Percentiles rank a stretch among this genome's conserved stretches.
phyloP scores from a whole-genome alignment of 2,888 invertebrate genomes.

The Oeneis ivallda region DNA sequence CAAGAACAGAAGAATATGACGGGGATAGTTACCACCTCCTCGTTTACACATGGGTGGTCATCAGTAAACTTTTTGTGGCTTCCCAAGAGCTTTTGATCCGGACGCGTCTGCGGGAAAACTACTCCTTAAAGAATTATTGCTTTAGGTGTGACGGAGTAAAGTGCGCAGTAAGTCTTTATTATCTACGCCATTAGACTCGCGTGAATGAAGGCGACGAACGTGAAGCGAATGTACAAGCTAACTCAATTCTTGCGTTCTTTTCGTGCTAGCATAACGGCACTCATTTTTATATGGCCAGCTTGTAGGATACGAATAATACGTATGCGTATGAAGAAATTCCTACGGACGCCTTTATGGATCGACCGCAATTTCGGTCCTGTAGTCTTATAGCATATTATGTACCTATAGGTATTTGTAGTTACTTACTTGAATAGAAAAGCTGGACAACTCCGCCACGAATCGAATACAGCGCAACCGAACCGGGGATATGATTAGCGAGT shows the following conservation, averaged over 20 bases:
- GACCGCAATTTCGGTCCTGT: constrained; percentile 11
- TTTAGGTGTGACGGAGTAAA: constrained; percentile 72
- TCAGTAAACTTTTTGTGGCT: constrained; percentile 19
- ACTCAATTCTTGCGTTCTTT: constrained; percentile 62
- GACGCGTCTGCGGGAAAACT: constrained; percentile 52
- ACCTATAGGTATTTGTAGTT: background rate
- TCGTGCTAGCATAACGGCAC: constrained; percentile 42
- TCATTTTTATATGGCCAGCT: constrained; percentile 25
- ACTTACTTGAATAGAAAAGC: background rate
- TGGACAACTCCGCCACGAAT: too few species aligned
- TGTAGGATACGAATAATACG: constrained; percentile 6
- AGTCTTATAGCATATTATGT: background rate
- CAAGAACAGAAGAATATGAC: background rate
- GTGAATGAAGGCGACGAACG: constrained; percentile 76
- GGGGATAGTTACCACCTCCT: constrained; percentile 12
- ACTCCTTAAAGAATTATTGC: constrained; percentile 69
- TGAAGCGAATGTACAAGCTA: constrained; percentile 70
- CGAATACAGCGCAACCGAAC: too few species aligned
- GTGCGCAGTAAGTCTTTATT: constrained; percentile 79
- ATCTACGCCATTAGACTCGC: constrained; percentile 78
- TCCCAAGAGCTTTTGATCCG: constrained; percentile 17
- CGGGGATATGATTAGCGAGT: too few species aligned
- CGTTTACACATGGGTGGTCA: constrained; percentile 5
- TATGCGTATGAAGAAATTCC: constrained; percentile 10
- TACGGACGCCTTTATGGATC: constrained; percentile 7